phyloP scores from a whole-genome alignment of 2,888 invertebrate genomes.

The Nebria salina region DNA sequence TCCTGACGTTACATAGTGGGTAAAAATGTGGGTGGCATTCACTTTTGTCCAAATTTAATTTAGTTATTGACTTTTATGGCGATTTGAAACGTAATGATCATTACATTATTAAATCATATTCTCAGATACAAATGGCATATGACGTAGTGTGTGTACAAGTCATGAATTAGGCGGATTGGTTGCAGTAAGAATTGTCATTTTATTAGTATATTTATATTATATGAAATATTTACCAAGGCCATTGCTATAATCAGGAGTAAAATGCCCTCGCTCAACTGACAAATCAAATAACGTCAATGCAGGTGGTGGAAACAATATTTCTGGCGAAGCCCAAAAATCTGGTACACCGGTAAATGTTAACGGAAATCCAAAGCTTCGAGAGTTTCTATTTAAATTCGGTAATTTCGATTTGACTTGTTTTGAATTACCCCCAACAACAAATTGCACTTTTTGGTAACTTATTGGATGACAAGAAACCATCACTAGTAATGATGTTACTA shows the following conservation, averaged over 20 bases:
- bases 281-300: slow-evolving; percentile 27
- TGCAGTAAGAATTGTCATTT: not conserved
- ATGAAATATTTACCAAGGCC: slow-evolving; percentile 58
- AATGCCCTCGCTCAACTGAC: slow-evolving; percentile 58
- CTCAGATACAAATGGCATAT: too few species aligned
- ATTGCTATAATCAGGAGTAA: slow-evolving; percentile 60
- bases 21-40: too few species aligned
- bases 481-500: slow-evolving; percentile 21
- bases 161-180: not conserved
- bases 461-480: slow-evolving; percentile 16
- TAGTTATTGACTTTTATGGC: not conserved
- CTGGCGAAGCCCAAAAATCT: slow-evolving; percentile 42
- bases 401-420: slow-evolving; percentile 28
- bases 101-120: too few species aligned
- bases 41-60: not conserved
- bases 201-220: not conserved
- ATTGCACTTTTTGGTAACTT: slow-evolving; percentile 39
- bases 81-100: too few species aligned
- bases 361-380: slow-evolving; percentile 47
- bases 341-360: slow-evolving; percentile 24
- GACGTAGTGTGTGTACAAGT: too few species aligned
- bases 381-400: slow-evolving; percentile 31
- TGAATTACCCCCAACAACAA: slow-evolving; percentile 17
- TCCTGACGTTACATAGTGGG: too few species aligned
- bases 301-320: slow-evolving; percentile 61